phyloP scores from a whole-genome alignment of 2,113 vertebrate species.

The Capreolus pygargus region DNA sequence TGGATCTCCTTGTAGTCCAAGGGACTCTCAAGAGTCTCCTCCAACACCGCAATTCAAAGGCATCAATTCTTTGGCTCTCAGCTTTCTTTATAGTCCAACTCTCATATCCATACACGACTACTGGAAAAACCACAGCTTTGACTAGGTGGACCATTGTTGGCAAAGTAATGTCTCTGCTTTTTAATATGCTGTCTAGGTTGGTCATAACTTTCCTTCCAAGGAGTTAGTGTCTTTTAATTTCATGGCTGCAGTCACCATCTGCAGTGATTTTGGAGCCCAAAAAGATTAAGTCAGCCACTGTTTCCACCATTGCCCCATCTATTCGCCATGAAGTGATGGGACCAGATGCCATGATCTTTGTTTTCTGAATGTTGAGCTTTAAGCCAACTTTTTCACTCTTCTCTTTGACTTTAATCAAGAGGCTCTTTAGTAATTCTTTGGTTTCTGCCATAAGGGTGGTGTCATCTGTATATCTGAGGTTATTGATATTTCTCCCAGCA shows the following conservation, averaged over 20 bases:
- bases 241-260: background rate
- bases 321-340: background rate
- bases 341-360: background rate
- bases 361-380: background rate
- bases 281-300: accelerated
- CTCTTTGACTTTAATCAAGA: background rate
- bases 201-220: background rate
- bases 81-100: background rate
- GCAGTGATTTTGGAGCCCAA: background rate
- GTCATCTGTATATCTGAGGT: background rate
- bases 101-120: background rate
- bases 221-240: background rate
- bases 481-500: accelerated
- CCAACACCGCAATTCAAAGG: background rate
- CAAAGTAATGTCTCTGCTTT: background rate
- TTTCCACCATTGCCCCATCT: background rate
- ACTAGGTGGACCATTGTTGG: background rate
- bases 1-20: background rate
- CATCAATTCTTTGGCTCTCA: accelerated
- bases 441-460: background rate
- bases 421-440: background rate
- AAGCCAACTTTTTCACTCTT: background rate
- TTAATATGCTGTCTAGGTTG: background rate
- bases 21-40: background rate
- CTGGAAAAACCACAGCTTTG: background rate